Evolutionary conservation across 2,888 invertebrate species (phyloP).

Genomic region (Drosophila affinis): DNA sequence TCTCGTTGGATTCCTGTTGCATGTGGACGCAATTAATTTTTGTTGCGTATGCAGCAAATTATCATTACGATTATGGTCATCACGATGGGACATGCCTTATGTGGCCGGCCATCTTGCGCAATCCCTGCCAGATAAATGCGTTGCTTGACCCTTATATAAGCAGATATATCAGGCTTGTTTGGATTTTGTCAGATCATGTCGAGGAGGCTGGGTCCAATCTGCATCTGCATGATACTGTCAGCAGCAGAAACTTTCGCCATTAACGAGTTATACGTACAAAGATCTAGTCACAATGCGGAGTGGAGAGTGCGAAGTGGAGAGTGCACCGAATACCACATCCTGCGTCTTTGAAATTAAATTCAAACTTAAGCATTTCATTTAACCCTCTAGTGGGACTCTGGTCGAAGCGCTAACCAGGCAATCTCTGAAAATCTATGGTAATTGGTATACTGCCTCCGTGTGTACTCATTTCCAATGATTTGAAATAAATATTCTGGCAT

Average conservation of each 20-base stretch:
- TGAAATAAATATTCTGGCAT: too few species aligned
- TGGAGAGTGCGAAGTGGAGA: background rate
- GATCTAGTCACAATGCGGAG: constrained; percentile 13
- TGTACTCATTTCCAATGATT: background rate
- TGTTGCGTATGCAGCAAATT: constrained; percentile 48
- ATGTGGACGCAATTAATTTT: constrained; percentile 69
- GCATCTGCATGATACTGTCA: constrained; percentile 38
- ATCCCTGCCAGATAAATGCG: constrained; percentile 36
- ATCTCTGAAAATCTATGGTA: background rate
- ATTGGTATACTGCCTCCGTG: background rate
- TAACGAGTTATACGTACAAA: constrained; percentile 32
- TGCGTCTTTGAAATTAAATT: constrained; percentile 42
- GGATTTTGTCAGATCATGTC: background rate
- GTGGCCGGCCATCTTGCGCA: constrained; percentile 28
- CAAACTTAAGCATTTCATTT: constrained; percentile 25
- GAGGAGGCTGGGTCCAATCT: constrained; percentile 12
- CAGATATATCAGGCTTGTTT: background rate
- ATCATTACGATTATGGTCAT: constrained; percentile 39
- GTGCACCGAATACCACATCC: constrained; percentile 36
- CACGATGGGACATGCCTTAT: constrained; percentile 24
- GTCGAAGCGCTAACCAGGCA: background rate
- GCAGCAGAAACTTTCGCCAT: constrained; percentile 39
- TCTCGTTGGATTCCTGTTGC: constrained; percentile 52
- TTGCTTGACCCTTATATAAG: constrained; percentile 13
- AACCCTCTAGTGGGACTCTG: constrained; percentile 3